phyloP scores from a whole-genome alignment of 2,113 vertebrate species.

The Setophaga petechia region DNA sequence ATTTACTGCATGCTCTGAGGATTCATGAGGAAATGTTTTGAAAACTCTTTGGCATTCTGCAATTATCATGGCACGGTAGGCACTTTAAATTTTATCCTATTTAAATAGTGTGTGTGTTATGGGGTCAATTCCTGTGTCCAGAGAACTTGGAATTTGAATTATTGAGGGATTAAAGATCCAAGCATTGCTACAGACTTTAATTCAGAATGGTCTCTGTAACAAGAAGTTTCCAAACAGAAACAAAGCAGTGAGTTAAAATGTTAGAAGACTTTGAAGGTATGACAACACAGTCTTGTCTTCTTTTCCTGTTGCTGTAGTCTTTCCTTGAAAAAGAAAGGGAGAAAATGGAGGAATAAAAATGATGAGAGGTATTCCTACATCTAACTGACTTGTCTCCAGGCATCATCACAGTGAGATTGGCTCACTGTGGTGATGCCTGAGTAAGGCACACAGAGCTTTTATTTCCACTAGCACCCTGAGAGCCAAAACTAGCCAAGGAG shows the following conservation, averaged over 20 bases:
- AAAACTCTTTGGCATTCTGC: not conserved
- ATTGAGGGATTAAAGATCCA: not conserved
- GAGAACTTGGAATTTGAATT: not conserved
- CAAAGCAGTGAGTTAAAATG: not conserved
- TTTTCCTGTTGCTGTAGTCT: not conserved
- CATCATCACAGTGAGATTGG: not conserved
- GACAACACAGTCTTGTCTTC: not conserved
- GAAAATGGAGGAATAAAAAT: not conserved
- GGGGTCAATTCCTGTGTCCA: not conserved
- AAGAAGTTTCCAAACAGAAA: not conserved
- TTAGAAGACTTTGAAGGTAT: not conserved
- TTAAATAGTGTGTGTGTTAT: not conserved
- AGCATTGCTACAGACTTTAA: not conserved
- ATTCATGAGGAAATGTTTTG: not conserved
- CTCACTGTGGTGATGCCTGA: not conserved
- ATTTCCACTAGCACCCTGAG: not conserved
- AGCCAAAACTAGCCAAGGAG: not conserved
- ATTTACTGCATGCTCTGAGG: not conserved
- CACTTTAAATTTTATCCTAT: not conserved
- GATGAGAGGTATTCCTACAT: not conserved
- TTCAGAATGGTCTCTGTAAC: not conserved
- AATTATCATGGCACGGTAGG: not conserved
- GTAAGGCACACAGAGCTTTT: not conserved
- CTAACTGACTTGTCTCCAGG: not conserved
- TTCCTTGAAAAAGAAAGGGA: accelerated